A percentile compares a stretch with the other conserved stretches of the same genome.
Evolutionary conservation across 2,888 invertebrate species (phyloP).

Genomic region (Dione vanillae): DNA sequence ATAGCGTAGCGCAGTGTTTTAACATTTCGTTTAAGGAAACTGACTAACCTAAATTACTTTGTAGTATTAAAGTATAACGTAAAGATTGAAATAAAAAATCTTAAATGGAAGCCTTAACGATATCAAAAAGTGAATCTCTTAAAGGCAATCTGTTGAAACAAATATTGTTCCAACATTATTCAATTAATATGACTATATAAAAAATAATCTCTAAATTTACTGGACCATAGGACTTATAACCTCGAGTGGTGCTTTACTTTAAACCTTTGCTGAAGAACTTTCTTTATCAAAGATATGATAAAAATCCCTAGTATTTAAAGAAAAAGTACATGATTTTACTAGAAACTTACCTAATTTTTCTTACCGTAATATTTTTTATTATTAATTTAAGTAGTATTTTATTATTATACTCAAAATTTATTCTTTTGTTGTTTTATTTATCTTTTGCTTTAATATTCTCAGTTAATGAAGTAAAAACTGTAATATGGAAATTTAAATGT

Average conservation of each 20-base stretch:
- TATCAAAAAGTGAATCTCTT: too few species aligned
- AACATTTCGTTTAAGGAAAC: too few species aligned
- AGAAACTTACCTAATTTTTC: background rate
- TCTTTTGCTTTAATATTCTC: background rate
- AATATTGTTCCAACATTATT: too few species aligned
- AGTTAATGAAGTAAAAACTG: background rate
- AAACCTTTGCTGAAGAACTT: constrained; percentile 32
- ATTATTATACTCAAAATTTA: background rate
- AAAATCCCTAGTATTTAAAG: constrained; percentile 15
- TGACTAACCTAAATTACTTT: too few species aligned
- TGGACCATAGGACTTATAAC: constrained; percentile 12
- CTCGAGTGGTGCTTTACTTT: constrained; percentile 29
- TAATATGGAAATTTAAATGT: background rate
- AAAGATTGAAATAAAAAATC: too few species aligned
- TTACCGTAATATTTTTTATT: background rate
- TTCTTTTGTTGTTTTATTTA: background rate
- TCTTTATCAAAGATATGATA: constrained; percentile 23
- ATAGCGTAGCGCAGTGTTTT: too few species aligned
- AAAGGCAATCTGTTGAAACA: too few species aligned
- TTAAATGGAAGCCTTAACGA: too few species aligned
- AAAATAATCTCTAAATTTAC: background rate
- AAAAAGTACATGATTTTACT: background rate
- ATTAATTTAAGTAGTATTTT: background rate
- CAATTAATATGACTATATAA: background rate
- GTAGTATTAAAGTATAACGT: too few species aligned